phyloP scores from a whole-genome alignment of 2,888 invertebrate genomes.

The Leptopilina syphax region DNA sequence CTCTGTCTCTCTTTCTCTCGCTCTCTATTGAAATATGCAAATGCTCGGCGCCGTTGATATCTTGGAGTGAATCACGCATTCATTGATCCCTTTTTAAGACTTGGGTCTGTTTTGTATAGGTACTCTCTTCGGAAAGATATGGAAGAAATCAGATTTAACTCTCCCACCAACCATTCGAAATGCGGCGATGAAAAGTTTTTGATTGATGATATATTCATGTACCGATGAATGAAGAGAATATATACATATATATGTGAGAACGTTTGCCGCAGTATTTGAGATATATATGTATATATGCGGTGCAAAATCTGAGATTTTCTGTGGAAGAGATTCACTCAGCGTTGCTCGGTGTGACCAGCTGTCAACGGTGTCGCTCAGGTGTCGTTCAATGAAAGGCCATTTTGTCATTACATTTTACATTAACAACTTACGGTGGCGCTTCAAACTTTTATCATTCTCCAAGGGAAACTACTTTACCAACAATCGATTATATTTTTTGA shows the following conservation, averaged over 20 bases:
- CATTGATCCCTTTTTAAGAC: slow-evolving; percentile 21
- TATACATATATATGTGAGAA: no score
- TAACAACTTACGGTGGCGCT: neutral
- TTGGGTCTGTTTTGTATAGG: neutral
- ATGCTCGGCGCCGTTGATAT: slow-evolving; percentile 2
- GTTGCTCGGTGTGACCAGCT: no score
- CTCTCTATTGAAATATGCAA: slow-evolving; percentile 27
- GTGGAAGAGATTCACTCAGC: neutral
- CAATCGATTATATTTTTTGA: neutral
- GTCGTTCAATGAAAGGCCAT: neutral
- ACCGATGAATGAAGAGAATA: no score
- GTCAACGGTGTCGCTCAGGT: no score
- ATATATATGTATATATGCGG: no score
- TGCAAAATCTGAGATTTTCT: neutral
- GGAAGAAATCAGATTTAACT: neutral
- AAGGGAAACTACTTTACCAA: neutral
- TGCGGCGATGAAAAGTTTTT: neutral
- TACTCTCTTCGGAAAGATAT: neutral
- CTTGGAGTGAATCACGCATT: slow-evolving; percentile 16
- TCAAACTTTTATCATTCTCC: neutral
- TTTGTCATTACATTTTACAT: neutral
- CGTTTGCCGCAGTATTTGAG: no score
- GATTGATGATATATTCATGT: no score
- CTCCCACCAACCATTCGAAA: no score
- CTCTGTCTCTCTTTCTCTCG: neutral